A percentile compares a stretch with the other conserved stretches of the same genome.
Evolutionary conservation across 2,888 invertebrate genomes (phyloP).

Genomic region (Cryptophagus acutangulus): DNA sequence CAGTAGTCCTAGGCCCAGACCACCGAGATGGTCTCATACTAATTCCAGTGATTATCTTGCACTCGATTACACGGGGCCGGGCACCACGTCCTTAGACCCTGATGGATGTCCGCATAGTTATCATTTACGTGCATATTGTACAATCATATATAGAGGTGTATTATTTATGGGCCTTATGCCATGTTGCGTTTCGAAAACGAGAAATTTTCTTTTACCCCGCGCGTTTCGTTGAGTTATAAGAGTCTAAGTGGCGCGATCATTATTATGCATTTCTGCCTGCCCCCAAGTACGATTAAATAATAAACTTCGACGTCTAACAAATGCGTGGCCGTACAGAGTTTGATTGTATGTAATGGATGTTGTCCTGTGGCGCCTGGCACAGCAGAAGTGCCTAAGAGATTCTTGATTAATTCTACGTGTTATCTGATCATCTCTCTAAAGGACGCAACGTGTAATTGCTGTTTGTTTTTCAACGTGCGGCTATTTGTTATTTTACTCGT

Average conservation of each 20-base stretch:
- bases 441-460: too few species aligned
- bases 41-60: conserved; percentile 56
- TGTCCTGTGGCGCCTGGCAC: conserved; percentile 7
- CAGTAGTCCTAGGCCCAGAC: conserved; percentile 46
- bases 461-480: too few species aligned
- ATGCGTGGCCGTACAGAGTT: conserved; percentile 1
- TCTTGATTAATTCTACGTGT: too few species aligned
- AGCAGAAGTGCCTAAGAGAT: not conserved
- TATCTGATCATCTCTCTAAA: too few species aligned
- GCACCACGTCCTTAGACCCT: conserved; percentile 28
- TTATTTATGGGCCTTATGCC: conserved; percentile 26
- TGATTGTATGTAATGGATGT: conserved; percentile 7
- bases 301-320: conserved; percentile 7
- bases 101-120: conserved; percentile 36
- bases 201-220: too few species aligned
- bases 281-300: conserved; percentile 9
- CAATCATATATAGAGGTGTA: too few species aligned
- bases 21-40: conserved; percentile 53
- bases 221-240: too few species aligned
- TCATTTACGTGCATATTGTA: conserved; percentile 30
- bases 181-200: conserved; percentile 4
- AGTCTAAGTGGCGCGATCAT: conserved; percentile 3
- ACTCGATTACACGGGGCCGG: conserved; percentile 41
- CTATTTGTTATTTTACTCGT: too few species aligned
- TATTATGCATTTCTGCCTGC: conserved; percentile 5